Percentiles rank a stretch among this genome's conserved stretches.
phyloP scores from a whole-genome alignment of 1,140 invertebrate genomes.

The Mactra quadrangularis region DNA sequence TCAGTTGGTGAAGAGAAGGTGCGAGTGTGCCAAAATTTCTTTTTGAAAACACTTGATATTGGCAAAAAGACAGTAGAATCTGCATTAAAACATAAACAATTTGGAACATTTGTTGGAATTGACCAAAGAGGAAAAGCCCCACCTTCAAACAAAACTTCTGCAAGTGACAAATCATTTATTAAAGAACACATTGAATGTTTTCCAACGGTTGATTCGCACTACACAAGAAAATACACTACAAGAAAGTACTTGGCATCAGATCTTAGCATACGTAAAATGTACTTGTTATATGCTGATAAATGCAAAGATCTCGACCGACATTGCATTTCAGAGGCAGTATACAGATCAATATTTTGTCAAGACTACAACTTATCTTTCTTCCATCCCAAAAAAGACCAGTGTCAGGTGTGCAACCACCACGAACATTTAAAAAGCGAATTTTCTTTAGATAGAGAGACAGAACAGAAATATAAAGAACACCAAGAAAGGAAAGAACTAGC shows the following conservation, averaged over 20 bases:
- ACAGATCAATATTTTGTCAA: conserved; percentile 58
- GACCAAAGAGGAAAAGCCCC: conserved; percentile 55
- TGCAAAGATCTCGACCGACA: conserved; percentile 35
- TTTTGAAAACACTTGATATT: conserved; percentile 62
- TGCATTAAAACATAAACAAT: conserved; percentile 43
- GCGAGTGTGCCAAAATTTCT: conserved; percentile 58
- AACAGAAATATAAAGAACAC: conserved; percentile 37
- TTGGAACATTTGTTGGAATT: conserved; percentile 33
- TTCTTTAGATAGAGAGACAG: neutral
- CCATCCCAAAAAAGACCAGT: conserved; percentile 62
- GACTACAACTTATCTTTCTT: conserved; percentile 66
- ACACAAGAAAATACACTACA: conserved; percentile 50
- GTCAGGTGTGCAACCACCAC: conserved; percentile 47
- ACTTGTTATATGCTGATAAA: conserved; percentile 57
- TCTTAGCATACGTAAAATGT: conserved; percentile 60
- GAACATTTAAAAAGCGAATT: conserved; percentile 13
- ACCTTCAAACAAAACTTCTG: conserved; percentile 57
- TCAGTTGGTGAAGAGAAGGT: neutral
- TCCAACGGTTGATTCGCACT: no score
- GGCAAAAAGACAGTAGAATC: conserved; percentile 29
- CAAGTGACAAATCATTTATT: conserved; percentile 15
- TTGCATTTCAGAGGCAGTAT: conserved; percentile 29
- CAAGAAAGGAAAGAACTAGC: conserved; percentile 39
- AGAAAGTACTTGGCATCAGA: conserved; percentile 52
- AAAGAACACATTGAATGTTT: conserved; percentile 65